Evolutionary conservation across 2,797 vertebrate species (phyloP), one percentile per base, ranked within the genome.

Genomic region (Eutrigla gurnardus): DNA sequence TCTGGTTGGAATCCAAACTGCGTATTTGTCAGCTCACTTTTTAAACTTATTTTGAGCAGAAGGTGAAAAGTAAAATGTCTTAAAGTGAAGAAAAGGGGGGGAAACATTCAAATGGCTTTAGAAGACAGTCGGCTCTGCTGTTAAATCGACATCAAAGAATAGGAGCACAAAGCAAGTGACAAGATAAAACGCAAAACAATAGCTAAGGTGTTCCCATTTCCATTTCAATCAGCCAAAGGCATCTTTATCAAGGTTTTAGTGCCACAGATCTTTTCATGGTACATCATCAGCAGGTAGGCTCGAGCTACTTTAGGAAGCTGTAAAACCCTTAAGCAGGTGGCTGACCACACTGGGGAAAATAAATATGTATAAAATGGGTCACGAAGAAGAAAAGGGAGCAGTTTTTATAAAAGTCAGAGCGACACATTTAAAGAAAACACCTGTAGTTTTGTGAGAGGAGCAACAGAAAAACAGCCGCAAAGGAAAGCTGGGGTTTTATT

Each of bases 301-400:
- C 52, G 3, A 78, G 70, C 59, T 83, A 65, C 78, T 81, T 55
- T 32, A 61, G 50, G 52, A 86, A 85, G 78, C 57, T 54, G 57
- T 82, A 73, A 90, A 90, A 85, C 61, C 46, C 13, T 37, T 65
- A 77, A 75, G 53, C 90, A 93, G 88, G 81, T 90, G 89, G 80
- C 61, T 82, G 78, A 82, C 78, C 66, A 80, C 78, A 79, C 14
- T 36, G 35, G n/a, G 52, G 11, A 14, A 64, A 63, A 68, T 69
- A 59, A 9, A 42, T 9, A 33, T 13, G 5, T 18, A 40, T 36
- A 78, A 89, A 81, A 71, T 45, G 15, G 75, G 78, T 82, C 74
- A 70, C 1, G 9, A 52, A 54, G 25, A 55, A 60, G 47, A 54
- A 69, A 79, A 61, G 4, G 42, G 42, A 37, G n/a, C 45, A 7